These are phyloP conservation scores for Hylia prasina DNA, from an alignment of 2,113 vertebrate genomes.

Conservation along the genomic window DNA sequence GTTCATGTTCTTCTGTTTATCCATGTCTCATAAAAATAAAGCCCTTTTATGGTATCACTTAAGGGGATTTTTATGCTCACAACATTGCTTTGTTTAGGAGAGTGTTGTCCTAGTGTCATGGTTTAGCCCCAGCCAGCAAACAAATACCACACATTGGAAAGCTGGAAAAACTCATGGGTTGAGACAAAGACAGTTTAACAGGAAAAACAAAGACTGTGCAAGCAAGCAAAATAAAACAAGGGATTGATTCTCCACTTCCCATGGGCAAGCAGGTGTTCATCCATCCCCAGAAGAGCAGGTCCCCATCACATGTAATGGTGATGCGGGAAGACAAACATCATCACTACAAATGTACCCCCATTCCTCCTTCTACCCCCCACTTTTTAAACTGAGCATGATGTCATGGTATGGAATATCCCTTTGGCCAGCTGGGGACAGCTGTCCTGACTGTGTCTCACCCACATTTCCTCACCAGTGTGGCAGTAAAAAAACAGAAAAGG, in stretches of 20 bases:
- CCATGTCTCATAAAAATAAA: not conserved
- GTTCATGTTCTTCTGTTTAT: not conserved
- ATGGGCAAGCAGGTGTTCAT: not conserved
- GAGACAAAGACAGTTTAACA: not conserved
- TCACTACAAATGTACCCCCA: not conserved
- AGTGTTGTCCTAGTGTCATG: not conserved
- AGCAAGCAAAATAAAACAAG: not conserved
- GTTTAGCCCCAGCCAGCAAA: not conserved
- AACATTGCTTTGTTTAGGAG: not conserved
- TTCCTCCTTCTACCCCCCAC: not conserved
- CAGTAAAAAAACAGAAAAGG: not conserved
- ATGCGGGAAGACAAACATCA: not conserved
- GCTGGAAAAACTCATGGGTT: not conserved
- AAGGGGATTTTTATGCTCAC: not conserved
- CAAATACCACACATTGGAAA: not conserved
- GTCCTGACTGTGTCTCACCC: not conserved
- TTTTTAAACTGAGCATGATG: not conserved
- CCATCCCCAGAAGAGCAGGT: not conserved
- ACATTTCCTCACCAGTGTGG: accelerated
- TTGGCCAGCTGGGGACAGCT: not conserved
- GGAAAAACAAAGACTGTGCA: not conserved
- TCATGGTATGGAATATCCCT: not conserved
- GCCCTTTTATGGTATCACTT: not conserved
- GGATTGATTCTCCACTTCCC: not conserved
- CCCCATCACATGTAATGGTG: accelerated